Evolutionary conservation across 2,797 vertebrate genomes (phyloP), one percentile per base, ranked within the genome.

Genomic region (Chloroceryle amazona): DNA sequence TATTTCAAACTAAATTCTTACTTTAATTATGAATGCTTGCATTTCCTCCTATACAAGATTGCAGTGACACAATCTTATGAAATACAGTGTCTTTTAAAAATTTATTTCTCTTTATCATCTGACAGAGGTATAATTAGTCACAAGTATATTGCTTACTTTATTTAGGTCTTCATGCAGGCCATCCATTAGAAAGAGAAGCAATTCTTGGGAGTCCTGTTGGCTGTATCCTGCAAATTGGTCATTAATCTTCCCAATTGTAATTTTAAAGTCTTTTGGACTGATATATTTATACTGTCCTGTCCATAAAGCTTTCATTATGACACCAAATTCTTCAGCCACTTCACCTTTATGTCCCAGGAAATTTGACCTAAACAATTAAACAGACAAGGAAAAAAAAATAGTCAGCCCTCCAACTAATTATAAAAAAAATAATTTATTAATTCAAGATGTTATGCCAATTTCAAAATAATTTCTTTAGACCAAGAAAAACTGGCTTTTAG

Each of bases 161-260:
- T 99, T 99, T 76, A 99, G 98, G 94, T 99, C 99, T 97, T 99
- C 99, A 3, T 99, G 99, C 61, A 99, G 99, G 55, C 99, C 99
- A 35, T 99, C 99, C 99, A 99, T 99, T 54, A 99, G 98, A 95
- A 99, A 99, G 63, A 99, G 98, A 76, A 99, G 98, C 94, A 99
- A 93, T 96, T 99, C 99, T 97, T 99, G 99, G 13, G 99, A 99
- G 97, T 99, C 99, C 82, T 99, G 99, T 96, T 99, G 99, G 81
- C 99, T 99, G 21, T 98, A 99, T 63, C 99, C 98, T 63, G 99
- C 97, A 97, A 99, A 99, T 89, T 99, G 99, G 31, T 99, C 99
- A 39, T 99, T 99, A 96, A 99, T 99, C 97, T 99, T 99, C 62
- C 99, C 99, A 60, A 99, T 99, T 93, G 99, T 99, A 97, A 99